phyloP scores from a whole-genome alignment of 1,140 invertebrate species.

The Globodera ellingtonae region DNA sequence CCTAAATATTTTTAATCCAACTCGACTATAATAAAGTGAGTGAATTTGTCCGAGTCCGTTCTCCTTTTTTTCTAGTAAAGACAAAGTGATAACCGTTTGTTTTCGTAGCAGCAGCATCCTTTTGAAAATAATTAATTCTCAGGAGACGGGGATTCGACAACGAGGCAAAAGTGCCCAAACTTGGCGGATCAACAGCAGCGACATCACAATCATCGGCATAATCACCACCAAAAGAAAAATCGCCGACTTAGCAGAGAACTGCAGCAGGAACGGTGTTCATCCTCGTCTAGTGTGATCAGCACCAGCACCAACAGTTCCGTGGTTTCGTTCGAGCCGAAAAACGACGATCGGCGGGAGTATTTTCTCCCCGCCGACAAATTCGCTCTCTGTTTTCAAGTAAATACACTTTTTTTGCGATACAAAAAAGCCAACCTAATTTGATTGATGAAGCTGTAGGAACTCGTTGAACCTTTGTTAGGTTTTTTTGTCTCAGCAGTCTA shows the following conservation, averaged over 20 bases:
- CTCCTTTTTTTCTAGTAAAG: too few species aligned
- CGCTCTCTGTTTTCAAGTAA: constrained; percentile 29
- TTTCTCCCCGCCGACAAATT: constrained; percentile 31
- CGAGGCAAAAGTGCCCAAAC: constrained; percentile 1
- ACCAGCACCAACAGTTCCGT: constrained; percentile 30
- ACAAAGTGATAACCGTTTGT: too few species aligned
- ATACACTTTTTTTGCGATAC: too few species aligned
- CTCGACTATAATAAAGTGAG: too few species aligned
- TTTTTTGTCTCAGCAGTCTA: too few species aligned
- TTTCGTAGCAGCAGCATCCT: too few species aligned
- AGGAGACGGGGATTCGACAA: not conserved
- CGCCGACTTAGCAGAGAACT: constrained; percentile 1
- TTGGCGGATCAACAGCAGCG: not conserved
- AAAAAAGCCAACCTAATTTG: too few species aligned
- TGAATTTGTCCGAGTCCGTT: too few species aligned
- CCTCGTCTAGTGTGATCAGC: constrained; percentile 24
- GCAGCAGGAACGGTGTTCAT: constrained; percentile 15
- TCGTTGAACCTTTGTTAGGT: too few species aligned
- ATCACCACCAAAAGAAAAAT: not conserved
- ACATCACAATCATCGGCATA: constrained; percentile 14
- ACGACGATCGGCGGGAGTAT: constrained; percentile 21
- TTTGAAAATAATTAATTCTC: not conserved
- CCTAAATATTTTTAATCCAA: too few species aligned
- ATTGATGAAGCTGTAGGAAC: too few species aligned
- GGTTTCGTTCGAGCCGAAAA: constrained; percentile 24